phyloP scores from a whole-genome alignment of 2,113 vertebrate genomes.

The Melanocharis versteri region DNA sequence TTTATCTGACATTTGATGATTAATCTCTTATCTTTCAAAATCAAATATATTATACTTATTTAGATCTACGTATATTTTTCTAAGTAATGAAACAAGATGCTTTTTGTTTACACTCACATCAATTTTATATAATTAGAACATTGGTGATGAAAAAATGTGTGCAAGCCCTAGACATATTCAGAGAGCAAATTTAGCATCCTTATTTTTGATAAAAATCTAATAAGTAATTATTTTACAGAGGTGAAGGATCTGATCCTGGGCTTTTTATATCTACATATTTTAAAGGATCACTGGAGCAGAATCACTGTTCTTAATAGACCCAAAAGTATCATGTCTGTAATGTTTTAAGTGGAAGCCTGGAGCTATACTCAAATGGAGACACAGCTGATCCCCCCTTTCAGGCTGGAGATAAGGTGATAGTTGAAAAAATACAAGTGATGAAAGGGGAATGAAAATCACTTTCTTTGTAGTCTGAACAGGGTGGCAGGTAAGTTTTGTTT shows the following conservation, averaged over 20 bases:
- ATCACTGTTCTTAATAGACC: background rate
- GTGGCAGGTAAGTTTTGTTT: background rate
- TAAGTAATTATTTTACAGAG: background rate
- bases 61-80: background rate
- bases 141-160: background rate
- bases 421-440: slow-evolving; percentile 1
- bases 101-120: background rate
- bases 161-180: background rate
- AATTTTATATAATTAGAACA: background rate
- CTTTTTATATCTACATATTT: background rate
- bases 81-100: background rate
- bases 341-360: background rate
- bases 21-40: background rate
- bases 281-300: background rate
- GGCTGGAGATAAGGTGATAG: background rate
- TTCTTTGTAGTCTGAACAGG: slow-evolving; percentile 7
- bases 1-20: background rate
- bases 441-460: slow-evolving; percentile 13
- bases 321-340: background rate
- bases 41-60: background rate
- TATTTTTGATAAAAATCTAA: background rate
- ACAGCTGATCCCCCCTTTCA: background rate
- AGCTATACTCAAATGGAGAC: background rate
- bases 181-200: background rate
- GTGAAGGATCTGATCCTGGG: background rate